Evolutionary conservation across 2,888 invertebrate species (phyloP), one percentile per base, ranked within the genome.

Genomic region (Hirtodrosophila histrioides): DNA sequence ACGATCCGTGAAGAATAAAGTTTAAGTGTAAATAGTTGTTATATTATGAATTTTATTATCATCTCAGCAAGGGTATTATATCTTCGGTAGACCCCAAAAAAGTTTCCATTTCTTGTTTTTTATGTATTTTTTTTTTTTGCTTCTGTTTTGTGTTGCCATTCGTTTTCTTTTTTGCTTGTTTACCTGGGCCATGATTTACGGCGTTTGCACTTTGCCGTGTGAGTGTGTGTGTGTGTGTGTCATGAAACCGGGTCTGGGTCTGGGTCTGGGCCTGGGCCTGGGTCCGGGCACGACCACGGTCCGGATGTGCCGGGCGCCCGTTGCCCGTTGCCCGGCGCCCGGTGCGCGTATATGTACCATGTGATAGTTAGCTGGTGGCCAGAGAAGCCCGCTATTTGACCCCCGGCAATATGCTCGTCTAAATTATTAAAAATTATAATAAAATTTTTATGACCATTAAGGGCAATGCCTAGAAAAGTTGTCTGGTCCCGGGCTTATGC

Each of bases 351-450:
- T 17, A 17, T 17, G 27, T 27, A 27, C 5, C 27, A 27, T 27
- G 27, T 27, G 27, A 27, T 27, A 27, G 27, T 27, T 27, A 27
- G 31, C 9, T 31, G 7, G 31, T 31, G 9, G 7, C 24, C 37
- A 2, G 9, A 17, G 17, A 17, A 17, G 17, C 17, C 17, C 17
- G 17, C 17, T 17, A 17, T 17, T 17, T 17, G 17, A 17, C 17
- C 17, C 17, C 17, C 17, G 17, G 43, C 63, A 63, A 58, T 45
- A 36, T 55, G 69, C 44, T 69, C 58, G 46, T 43, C 68, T 76
- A 82, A 81, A 81, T 81, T 81, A 86, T 81, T 81, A 82, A 81
- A 86, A 81, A 86, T 86, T 79, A 83, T 81, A 82, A 79, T 81
- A 86, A 61, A 81, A 82, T 70, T 82, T 86, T 82, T 78, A 86